phyloP scores from a whole-genome alignment of 1,140 invertebrate species.

The Colletes latitarsis region DNA sequence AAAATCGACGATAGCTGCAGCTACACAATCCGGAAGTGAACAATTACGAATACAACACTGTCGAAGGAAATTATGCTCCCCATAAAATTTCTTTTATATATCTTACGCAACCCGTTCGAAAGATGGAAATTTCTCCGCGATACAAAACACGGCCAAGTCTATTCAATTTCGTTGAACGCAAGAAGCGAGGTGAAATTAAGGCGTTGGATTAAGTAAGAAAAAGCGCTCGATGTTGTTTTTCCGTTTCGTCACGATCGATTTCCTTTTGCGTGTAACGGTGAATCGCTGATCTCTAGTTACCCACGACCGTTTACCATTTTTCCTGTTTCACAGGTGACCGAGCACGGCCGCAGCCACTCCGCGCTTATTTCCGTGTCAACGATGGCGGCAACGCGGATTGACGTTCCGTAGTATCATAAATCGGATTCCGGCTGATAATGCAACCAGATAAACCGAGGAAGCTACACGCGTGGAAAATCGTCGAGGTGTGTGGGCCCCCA shows the following conservation, averaged over 20 bases:
- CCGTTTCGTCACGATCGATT: neutral
- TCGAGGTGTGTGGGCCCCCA: constrained; percentile 56
- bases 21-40: too few relatives aligned
- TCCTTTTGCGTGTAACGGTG: constrained; percentile 34
- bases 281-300: constrained; percentile 8
- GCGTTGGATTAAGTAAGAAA: neutral
- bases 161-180: too few relatives aligned
- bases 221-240: neutral
- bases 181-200: constrained; percentile 9
- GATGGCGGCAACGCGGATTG: constrained; percentile 12
- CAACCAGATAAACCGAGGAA: constrained; percentile 35
- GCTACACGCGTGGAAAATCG: constrained; percentile 10
- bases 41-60: too few relatives aligned
- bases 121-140: too few relatives aligned
- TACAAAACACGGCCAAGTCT: too few relatives aligned
- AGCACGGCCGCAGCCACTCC: constrained; percentile 17
- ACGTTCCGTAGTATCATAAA: constrained; percentile 18
- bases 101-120: too few relatives aligned
- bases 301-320: constrained; percentile 25
- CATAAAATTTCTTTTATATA: too few relatives aligned
- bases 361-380: constrained; percentile 33
- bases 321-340: constrained; percentile 38
- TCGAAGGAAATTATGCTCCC: too few relatives aligned
- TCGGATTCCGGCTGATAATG: constrained; percentile 42
- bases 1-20: too few relatives aligned